Evolutionary conservation across 1,140 invertebrate genomes (phyloP), one percentile per base, ranked within the genome.

Genomic region (Leptinotarsa lineolata): DNA sequence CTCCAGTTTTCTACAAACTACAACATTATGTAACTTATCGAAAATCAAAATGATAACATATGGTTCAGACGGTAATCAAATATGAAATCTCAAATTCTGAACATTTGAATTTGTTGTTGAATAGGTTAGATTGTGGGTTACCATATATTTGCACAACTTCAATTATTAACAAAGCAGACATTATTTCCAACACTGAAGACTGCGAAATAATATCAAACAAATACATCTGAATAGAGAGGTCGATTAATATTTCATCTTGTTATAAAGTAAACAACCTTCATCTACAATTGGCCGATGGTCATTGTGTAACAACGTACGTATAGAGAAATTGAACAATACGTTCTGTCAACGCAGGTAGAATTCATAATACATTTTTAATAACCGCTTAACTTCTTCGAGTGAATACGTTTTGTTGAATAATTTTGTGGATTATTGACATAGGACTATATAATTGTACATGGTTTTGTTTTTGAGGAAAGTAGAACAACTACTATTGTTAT

Each of bases 321-420:
- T 59, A 16, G 54, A 69, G 68, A 59, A 69, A 69, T 69, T 69
- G 68, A 69, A 69, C 68, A 69, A 69, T 58, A 59, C 68, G 13
- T 54, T 58, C 68, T 8, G 68, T 69, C 68, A 69, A 69, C 54
- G n/a, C 48, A 16, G 68, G 46, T 39, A 69, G 48, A 60, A 69
- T 69, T 69, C 68, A 30, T 24, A 69, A 60, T 69, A 60, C 54
- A 69, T 69, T 69, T 69, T 69, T 60, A 69, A 69, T 69, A 69
- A 58, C 20, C 30, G 64, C 30, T 46, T 30, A 69, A 54, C 68
- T 69, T 69, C 68, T 69, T 69, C 68, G 54, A 59, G 68, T 60
- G 68, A 16, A 54, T 69, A 69, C 54, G 58, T 58, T 69, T 60
- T 59, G 68, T 60, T 69, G 59, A 69, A 58, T 69, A 69, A 69